These are phyloP conservation scores for Cantharis rufa DNA, from an alignment of 2,888 invertebrate genomes.

Conservation along the genomic window DNA sequence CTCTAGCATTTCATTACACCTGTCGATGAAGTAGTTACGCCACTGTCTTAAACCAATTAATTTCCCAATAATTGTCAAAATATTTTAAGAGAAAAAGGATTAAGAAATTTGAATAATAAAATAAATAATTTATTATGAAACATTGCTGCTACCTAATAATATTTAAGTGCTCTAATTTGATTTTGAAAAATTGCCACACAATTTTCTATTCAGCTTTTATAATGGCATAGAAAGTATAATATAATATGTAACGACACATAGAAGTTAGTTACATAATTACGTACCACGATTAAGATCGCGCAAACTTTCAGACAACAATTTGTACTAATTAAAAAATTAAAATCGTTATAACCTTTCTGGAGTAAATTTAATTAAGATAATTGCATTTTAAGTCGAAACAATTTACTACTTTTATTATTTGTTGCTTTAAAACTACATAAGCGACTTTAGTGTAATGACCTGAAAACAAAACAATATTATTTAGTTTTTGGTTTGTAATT, in stretches of 20 bases:
- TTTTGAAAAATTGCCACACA: not conserved
- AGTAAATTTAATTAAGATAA: not conserved
- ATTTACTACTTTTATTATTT: not conserved
- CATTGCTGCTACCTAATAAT: not conserved
- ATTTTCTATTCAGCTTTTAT: not conserved
- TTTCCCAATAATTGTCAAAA: not conserved
- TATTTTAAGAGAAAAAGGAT: not conserved
- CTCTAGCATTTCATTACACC: not conserved
- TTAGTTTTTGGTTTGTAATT: not conserved
- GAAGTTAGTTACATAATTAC: not conserved
- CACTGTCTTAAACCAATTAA: not conserved
- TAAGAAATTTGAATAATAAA: not conserved
- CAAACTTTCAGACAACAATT: not conserved
- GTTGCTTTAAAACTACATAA: not conserved
- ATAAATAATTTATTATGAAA: not conserved
- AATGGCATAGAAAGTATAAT: not conserved
- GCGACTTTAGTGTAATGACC: not conserved
- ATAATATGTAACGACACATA: not conserved
- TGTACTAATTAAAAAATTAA: not conserved
- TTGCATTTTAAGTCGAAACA: not conserved
- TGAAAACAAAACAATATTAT: not conserved
- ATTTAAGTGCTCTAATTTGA: not conserved
- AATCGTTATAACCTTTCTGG: not conserved
- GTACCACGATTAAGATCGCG: not conserved
- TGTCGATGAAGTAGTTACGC: not conserved